phyloP scores from a whole-genome alignment of 2,888 invertebrate species.

The Drymonia ruficornis region DNA sequence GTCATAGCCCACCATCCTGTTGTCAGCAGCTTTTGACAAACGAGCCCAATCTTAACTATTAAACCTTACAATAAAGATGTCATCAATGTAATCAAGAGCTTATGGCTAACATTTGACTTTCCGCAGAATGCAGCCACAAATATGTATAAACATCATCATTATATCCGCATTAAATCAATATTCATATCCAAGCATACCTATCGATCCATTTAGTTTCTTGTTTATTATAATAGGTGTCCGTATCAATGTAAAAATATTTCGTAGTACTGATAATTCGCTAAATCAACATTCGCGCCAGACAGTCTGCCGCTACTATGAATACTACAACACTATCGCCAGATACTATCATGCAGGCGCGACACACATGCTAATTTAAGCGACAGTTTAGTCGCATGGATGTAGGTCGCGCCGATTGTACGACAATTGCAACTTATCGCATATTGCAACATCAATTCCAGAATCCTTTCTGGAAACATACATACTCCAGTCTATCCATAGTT shows the following conservation, averaged over 20 bases:
- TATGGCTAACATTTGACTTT: too few relatives aligned
- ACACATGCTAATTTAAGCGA: not conserved
- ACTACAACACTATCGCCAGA: conserved; percentile 10
- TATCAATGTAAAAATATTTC: conserved; percentile 3
- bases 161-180: not conserved
- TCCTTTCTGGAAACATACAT: not conserved
- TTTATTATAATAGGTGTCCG: conserved; percentile 1
- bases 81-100: too few relatives aligned
- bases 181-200: not conserved
- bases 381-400: not conserved
- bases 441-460: not conserved
- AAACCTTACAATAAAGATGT: too few relatives aligned
- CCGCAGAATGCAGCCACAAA: not conserved
- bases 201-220: not conserved
- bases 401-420: not conserved
- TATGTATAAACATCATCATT: not conserved
- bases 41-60: too few relatives aligned
- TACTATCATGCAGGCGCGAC: not conserved
- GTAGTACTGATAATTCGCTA: conserved; percentile 25
- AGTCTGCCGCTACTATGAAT: conserved; percentile 21
- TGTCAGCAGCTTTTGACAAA: too few relatives aligned
- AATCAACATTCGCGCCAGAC: conserved; percentile 31
- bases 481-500: not conserved
- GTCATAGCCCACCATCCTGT: too few relatives aligned
- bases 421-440: not conserved